phyloP scores from a whole-genome alignment of 2,113 vertebrate genomes.

The Pyrgilauda ruficollis region DNA sequence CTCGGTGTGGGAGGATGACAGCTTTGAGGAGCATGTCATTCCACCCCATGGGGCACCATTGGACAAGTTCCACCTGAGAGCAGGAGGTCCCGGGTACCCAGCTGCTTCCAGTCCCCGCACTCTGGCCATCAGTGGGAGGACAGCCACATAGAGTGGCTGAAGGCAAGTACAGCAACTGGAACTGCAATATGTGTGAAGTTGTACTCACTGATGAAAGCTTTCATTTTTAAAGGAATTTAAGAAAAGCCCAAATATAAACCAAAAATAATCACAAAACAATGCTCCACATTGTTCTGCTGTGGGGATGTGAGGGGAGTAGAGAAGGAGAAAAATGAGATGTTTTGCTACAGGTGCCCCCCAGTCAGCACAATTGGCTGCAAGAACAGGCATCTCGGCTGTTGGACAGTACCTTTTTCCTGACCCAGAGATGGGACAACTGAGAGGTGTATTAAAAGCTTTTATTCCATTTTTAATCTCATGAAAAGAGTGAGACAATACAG shows the following conservation, averaged over 20 bases:
- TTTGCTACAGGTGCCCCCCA: not conserved
- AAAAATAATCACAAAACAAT: not conserved
- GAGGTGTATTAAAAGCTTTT: not conserved
- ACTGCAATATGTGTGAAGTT: not conserved
- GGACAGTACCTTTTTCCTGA: not conserved
- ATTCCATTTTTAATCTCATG: not conserved
- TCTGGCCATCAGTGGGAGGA: not conserved
- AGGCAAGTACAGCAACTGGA: not conserved
- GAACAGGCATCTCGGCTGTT: not conserved
- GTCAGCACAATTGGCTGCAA: not conserved
- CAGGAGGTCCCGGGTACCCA: accelerated
- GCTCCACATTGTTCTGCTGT: not conserved
- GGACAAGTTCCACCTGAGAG: not conserved
- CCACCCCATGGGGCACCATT: accelerated
- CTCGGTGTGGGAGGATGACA: accelerated
- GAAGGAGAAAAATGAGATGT: not conserved
- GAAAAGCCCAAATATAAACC: not conserved
- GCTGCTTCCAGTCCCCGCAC: not conserved
- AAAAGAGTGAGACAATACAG: not conserved
- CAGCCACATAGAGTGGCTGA: not conserved
- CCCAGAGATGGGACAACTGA: not conserved
- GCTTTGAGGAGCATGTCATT: not conserved
- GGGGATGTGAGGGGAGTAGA: not conserved
- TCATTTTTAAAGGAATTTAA: not conserved
- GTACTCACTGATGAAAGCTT: not conserved